A percentile compares a stretch with the other conserved stretches of the same genome.
These are phyloP conservation scores for Pocillopora damicornis DNA, from an alignment of 64 coral and sea anemone species.

Conservation along the genomic window DNA sequence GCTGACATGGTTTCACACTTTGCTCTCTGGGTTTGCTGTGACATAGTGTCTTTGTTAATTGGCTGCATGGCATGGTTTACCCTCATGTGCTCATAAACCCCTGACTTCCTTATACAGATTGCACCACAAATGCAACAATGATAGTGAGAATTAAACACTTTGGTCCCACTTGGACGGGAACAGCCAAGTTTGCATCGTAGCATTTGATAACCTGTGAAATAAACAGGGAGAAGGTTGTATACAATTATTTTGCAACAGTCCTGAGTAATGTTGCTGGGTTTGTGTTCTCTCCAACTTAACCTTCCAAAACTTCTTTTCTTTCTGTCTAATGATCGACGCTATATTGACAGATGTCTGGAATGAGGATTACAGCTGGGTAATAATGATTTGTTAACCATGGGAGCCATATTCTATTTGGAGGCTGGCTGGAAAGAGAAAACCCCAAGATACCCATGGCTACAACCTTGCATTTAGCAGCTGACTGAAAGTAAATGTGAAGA, in stretches of 20 bases:
- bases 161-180: constrained; percentile 66
- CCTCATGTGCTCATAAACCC: constrained; percentile 85
- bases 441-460: too few relatives aligned
- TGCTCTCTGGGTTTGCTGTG: constrained; percentile 21
- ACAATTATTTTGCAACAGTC: neutral
- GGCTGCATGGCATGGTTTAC: constrained; percentile 55
- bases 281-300: too few relatives aligned
- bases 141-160: constrained; percentile 83
- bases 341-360: too few relatives aligned
- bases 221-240: neutral
- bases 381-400: too few relatives aligned
- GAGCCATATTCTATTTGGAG: too few relatives aligned
- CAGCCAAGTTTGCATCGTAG: constrained; percentile 85
- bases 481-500: too few relatives aligned
- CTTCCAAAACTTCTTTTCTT: too few relatives aligned
- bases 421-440: too few relatives aligned
- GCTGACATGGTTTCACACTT: neutral
- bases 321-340: too few relatives aligned
- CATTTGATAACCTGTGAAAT: constrained; percentile 67
- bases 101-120: constrained; percentile 88
- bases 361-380: too few relatives aligned
- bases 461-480: too few relatives aligned
- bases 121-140: constrained; percentile 87
- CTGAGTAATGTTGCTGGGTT: too few relatives aligned
- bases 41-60: neutral